Evolutionary conservation across 2,888 invertebrate genomes (phyloP).

Genomic region (Nebria salina): DNA sequence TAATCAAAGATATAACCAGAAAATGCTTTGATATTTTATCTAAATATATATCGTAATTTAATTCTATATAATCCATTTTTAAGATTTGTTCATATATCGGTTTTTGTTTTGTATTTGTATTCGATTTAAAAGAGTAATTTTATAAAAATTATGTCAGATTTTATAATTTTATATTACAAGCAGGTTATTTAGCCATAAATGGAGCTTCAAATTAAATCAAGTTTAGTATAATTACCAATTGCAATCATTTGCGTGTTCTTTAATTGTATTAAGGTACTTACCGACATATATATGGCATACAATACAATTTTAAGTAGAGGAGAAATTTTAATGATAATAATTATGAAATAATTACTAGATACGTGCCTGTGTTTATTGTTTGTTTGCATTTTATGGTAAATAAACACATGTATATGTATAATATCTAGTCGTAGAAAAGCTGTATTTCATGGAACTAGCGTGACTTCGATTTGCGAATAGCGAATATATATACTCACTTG

Average conservation of each 20-base stretch:
- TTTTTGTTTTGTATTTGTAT: too few species aligned
- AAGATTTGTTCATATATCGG: too few species aligned
- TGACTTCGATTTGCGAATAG: not conserved
- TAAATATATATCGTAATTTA: too few species aligned
- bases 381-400: slow-evolving; percentile 1
- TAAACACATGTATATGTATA: not conserved
- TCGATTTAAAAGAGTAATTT: too few species aligned
- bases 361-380: slow-evolving; percentile 1
- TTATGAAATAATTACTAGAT: not conserved
- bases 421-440: not conserved
- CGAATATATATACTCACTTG: not conserved
- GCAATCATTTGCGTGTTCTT: not conserved
- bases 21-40: too few species aligned
- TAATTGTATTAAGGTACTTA: not conserved
- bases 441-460: not conserved
- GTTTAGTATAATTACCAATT: not conserved
- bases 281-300: not conserved
- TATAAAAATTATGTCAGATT: not conserved
- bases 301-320: not conserved
- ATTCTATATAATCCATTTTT: too few species aligned
- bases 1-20: not conserved
- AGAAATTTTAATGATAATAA: slow-evolving; percentile 1
- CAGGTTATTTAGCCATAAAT: not conserved
- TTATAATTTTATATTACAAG: not conserved
- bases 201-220: not conserved